Percentiles rank a stretch among this genome's conserved stretches.
Conservation (phyloP, 1,140 invertebrate species). For the Drepana arcuata region DNA sequence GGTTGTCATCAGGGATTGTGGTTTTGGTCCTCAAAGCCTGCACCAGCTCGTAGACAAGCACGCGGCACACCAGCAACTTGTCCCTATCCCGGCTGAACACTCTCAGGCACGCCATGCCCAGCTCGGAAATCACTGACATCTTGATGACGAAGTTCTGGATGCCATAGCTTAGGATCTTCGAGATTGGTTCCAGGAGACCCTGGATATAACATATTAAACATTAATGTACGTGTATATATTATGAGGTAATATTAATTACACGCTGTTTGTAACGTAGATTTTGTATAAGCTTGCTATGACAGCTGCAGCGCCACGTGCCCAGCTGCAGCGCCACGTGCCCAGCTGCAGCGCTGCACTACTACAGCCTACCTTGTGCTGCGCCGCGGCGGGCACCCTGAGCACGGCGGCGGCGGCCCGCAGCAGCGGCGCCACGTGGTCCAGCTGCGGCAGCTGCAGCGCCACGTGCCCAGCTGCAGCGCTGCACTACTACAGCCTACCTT, state of each 20-base stretch:
- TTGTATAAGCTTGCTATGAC: no score
- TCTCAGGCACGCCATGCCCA: conserved; percentile 91
- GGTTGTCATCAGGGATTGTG: conserved; percentile 93
- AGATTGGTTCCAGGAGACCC: conserved; percentile 92
- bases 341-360: no score
- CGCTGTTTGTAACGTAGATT: no score
- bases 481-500: conserved; percentile 77
- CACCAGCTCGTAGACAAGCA: conserved; percentile 93
- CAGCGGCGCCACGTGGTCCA: conserved; percentile 83
- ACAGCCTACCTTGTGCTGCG: conserved; percentile 86
- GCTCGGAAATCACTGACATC: conserved; percentile 88
- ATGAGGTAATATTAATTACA: no score
- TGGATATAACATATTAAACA: conserved; percentile 8
- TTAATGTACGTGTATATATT: no score
- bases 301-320: no score
- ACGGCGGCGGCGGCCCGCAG: conserved; percentile 89
- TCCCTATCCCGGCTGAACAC: conserved; percentile 93
- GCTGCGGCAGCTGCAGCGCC: conserved; percentile 80
- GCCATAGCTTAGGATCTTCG: conserved; percentile 92
- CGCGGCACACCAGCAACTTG: conserved; percentile 90
- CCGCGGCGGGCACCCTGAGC: conserved; percentile 87
- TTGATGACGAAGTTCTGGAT: conserved; percentile 91
- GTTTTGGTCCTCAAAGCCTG: conserved; percentile 97
- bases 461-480: conserved; percentile 87
- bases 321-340: no score